phyloP scores from a whole-genome alignment of 2,113 vertebrate species.

The Rhinogobius similis region DNA sequence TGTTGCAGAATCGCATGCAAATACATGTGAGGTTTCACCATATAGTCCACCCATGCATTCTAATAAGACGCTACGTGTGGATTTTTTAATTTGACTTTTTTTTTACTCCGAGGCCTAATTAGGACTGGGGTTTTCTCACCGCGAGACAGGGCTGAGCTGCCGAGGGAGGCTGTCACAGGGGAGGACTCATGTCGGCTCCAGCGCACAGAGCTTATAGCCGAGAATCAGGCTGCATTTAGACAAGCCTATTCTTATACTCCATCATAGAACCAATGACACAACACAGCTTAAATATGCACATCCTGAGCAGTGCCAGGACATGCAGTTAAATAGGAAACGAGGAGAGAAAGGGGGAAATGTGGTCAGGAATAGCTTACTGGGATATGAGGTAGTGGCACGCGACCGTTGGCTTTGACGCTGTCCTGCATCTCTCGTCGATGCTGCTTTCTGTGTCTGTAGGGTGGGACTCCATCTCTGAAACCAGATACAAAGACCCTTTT shows the following conservation, averaged over 20 bases:
- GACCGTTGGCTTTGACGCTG: constrained; percentile 96
- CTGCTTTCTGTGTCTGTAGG: constrained; percentile 90
- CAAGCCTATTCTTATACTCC: constrained; percentile 75
- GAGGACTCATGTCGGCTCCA: constrained; percentile 66
- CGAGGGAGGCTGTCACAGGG: constrained; percentile 67
- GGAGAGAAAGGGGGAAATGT: constrained; percentile 54
- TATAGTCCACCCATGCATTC: constrained; percentile 44
- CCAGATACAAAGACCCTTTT: constrained; percentile 55
- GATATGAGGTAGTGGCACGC: constrained; percentile 96
- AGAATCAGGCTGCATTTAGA: constrained; percentile 75
- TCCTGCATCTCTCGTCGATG: constrained; percentile 97
- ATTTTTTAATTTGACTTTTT: constrained; percentile 60
- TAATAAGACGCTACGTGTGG: constrained; percentile 53
- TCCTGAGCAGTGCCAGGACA: constrained; percentile 61
- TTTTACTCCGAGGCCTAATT: constrained; percentile 70
- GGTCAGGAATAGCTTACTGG: constrained; percentile 87
- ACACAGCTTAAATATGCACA: constrained; percentile 75
- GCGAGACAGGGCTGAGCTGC: constrained; percentile 58
- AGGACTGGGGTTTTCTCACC: constrained; percentile 57
- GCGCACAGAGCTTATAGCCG: constrained; percentile 60
- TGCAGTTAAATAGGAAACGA: constrained; percentile 35
- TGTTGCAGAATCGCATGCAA: constrained; percentile 28
- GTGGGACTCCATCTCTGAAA: constrained; percentile 92
- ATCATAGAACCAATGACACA: constrained; percentile 72
- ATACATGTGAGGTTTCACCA: constrained; percentile 28